Conservation (phyloP, 1,140 invertebrate genomes). For the Hormaphis cornu region DNA sequence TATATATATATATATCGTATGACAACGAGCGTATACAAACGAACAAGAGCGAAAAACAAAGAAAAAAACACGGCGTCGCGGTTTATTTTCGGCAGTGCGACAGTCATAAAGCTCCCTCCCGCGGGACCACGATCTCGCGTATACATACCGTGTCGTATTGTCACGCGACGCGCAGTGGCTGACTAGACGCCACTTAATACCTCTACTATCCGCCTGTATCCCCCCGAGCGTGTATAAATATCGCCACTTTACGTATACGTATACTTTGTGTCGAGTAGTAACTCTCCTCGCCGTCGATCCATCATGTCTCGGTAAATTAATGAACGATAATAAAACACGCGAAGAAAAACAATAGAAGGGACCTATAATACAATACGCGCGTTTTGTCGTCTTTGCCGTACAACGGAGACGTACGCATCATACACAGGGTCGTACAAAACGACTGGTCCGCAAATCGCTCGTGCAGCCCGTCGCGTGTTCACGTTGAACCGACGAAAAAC, state of each 20-base stretch:
- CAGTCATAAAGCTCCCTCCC: not conserved
- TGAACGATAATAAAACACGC: constrained; percentile 32
- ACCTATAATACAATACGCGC: no score
- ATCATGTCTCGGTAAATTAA: constrained; percentile 32
- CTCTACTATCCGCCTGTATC: constrained; percentile 6
- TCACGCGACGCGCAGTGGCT: not conserved
- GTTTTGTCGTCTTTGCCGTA: no score
- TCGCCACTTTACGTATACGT: not conserved
- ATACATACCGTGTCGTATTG: not conserved
- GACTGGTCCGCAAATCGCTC: no score
- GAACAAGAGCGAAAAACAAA: constrained; percentile 8
- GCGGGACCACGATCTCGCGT: not conserved
- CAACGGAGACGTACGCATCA: no score
- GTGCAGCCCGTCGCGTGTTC: no score
- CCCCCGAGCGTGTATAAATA: not conserved
- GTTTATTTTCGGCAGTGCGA: constrained; percentile 24
- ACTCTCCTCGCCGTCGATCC: constrained; percentile 1
- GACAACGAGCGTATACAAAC: no score
- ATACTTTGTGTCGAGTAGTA: not conserved
- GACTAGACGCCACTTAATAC: constrained; percentile 33
- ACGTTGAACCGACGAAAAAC: no score
- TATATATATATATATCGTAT: no score
- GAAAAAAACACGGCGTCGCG: not conserved
- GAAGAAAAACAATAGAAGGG: constrained; percentile 32
- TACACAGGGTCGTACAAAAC: no score